Percentiles rank a stretch among this genome's conserved stretches.
phyloP scores from a whole-genome alignment of 2,888 invertebrate species.

The Eupsilia transversa region DNA sequence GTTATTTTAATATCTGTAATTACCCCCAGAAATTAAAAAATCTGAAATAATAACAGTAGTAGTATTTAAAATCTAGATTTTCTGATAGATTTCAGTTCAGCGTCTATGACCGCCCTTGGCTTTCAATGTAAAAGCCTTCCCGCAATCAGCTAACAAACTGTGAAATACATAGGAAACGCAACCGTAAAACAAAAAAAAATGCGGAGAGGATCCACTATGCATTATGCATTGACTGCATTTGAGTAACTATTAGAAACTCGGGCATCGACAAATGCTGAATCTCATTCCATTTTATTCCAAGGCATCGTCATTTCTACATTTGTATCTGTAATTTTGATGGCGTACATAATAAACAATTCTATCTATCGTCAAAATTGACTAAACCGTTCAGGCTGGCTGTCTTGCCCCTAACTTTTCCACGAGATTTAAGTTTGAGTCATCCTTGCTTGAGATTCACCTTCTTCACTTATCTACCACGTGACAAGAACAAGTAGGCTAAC shows the following conservation, averaged over 20 bases:
- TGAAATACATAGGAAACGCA: not conserved
- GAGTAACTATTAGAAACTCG: not conserved
- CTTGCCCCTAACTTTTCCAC: not conserved
- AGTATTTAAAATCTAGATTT: slow-evolving; percentile 18
- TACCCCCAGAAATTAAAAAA: not conserved
- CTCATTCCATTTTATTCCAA: not conserved
- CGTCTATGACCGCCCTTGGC: slow-evolving; percentile 47
- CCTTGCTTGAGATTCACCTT: not conserved
- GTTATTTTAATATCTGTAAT: not conserved
- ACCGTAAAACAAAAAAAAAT: not conserved
- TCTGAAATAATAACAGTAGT: not conserved
- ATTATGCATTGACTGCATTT: not conserved
- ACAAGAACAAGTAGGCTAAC: slow-evolving; percentile 4
- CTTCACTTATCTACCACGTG: not conserved
- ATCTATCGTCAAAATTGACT: not conserved
- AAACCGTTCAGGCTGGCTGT: not conserved
- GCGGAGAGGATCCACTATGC: not conserved
- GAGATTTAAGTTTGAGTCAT: not conserved
- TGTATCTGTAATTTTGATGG: too few species aligned
- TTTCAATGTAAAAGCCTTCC: slow-evolving; percentile 34
- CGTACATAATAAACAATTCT: too few species aligned
- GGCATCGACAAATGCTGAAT: not conserved
- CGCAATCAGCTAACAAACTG: slow-evolving; percentile 22
- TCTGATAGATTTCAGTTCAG: slow-evolving; percentile 5
- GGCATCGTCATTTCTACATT: not conserved